phyloP scores from a whole-genome alignment of 2,113 vertebrate species.

The Merops nubicus region DNA sequence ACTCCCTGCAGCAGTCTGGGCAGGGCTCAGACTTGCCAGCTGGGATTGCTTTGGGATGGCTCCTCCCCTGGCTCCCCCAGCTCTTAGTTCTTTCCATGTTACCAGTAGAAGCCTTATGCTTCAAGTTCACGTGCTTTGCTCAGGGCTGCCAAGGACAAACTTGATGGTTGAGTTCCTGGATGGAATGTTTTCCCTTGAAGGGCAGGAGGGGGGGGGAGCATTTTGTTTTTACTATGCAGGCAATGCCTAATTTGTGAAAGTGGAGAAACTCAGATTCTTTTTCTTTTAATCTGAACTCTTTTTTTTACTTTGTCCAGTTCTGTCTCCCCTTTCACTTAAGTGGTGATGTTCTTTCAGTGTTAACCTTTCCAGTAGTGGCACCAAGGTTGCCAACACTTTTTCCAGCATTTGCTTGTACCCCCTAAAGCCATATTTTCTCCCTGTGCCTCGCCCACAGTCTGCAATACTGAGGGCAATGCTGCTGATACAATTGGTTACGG shows the following conservation, averaged over 20 bases:
- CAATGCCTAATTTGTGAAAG: not conserved
- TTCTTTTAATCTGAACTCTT: not conserved
- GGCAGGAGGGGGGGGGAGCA: not conserved
- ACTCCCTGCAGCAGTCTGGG: not conserved
- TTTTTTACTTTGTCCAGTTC: not conserved
- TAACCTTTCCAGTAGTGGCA: not conserved
- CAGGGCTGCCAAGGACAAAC: constrained; percentile 17
- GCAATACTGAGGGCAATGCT: not conserved
- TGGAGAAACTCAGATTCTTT: not conserved
- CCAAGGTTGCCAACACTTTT: not conserved
- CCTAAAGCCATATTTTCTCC: constrained; percentile 65
- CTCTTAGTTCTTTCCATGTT: not conserved
- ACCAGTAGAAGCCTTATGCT: not conserved
- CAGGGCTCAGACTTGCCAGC: not conserved
- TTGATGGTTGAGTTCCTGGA: not conserved
- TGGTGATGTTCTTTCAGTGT: not conserved
- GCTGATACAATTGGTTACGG: not conserved
- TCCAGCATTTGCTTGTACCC: constrained; percentile 18
- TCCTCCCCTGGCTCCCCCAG: accelerated
- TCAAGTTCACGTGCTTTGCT: constrained; percentile 9
- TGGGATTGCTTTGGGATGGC: not conserved
- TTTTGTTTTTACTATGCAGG: not conserved
- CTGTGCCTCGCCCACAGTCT: constrained; percentile 3
- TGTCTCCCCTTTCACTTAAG: not conserved
- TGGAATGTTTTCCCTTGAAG: not conserved